These are phyloP conservation scores for Xestoiulus laeticollis DNA, from an alignment of 2,888 invertebrate species.

Conservation along the genomic window DNA sequence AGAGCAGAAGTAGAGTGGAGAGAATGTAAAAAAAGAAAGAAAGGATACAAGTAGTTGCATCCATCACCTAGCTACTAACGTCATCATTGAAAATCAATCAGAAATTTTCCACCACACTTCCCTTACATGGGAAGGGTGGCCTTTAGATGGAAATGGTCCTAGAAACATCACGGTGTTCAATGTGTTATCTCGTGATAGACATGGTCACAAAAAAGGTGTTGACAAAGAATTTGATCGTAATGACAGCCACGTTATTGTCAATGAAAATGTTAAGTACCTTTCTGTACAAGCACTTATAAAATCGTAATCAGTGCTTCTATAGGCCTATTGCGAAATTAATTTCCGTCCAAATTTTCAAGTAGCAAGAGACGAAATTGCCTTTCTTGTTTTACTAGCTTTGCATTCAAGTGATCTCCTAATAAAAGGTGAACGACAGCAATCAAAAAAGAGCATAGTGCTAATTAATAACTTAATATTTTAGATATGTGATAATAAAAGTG, in stretches of 20 bases:
- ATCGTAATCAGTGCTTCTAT: neutral
- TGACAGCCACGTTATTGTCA: constrained; percentile 28
- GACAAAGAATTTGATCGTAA: constrained; percentile 15
- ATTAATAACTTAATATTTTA: neutral
- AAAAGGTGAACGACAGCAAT: neutral
- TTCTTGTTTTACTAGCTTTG: neutral
- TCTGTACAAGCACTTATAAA: constrained; percentile 11
- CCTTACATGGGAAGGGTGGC: neutral
- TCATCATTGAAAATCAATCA: constrained; percentile 27
- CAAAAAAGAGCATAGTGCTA: neutral
- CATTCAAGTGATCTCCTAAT: neutral
- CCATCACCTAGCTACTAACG: neutral
- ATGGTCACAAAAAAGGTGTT: neutral
- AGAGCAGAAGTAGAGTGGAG: neutral
- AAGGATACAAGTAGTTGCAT: neutral
- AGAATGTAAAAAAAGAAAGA: neutral
- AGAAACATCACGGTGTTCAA: neutral
- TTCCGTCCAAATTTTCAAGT: constrained; percentile 8
- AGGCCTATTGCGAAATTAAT: neutral
- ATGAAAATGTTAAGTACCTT: constrained; percentile 1
- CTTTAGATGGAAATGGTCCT: neutral
- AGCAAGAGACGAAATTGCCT: neutral
- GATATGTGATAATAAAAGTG: neutral
- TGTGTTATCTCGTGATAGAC: neutral
- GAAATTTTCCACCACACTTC: constrained; percentile 9